phyloP scores from a whole-genome alignment of 2,113 vertebrate species.

The Hyperoodon ampullatus region DNA sequence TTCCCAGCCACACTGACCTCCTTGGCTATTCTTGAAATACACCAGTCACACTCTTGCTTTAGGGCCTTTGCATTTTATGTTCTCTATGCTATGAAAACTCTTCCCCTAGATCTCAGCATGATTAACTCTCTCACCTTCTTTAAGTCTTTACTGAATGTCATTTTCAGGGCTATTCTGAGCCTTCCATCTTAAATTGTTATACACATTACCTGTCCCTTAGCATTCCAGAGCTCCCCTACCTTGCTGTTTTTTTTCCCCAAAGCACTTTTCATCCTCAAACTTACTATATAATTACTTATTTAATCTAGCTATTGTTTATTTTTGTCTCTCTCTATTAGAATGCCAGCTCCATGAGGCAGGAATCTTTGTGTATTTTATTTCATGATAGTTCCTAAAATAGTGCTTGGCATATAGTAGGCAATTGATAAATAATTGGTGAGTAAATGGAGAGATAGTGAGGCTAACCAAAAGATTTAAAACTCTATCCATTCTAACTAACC shows the following conservation, averaged over 20 bases:
- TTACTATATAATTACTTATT: constrained; percentile 7
- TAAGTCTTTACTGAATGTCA: neutral
- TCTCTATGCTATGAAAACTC: neutral
- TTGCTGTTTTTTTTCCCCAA: neutral
- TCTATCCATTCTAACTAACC: neutral
- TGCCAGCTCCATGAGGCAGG: neutral
- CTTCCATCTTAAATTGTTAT: constrained; percentile 35
- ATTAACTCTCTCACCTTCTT: neutral
- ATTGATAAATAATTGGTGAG: neutral
- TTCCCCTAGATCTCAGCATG: neutral
- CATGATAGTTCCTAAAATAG: neutral
- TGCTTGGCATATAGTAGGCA: neutral
- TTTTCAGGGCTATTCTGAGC: neutral
- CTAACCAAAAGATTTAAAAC: neutral
- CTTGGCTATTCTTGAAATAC: neutral
- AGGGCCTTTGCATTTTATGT: neutral
- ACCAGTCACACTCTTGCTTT: neutral
- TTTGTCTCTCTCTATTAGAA: neutral
- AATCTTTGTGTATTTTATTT: neutral
- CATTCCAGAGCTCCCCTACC: neutral
- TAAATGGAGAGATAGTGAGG: neutral
- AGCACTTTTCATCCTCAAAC: constrained; percentile 32
- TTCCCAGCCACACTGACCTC: neutral
- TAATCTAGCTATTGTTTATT: constrained; percentile 6
- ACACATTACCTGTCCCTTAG: neutral